Evolutionary conservation across 2,888 invertebrate genomes (phyloP).

Genomic region (Papilio demoleus): DNA sequence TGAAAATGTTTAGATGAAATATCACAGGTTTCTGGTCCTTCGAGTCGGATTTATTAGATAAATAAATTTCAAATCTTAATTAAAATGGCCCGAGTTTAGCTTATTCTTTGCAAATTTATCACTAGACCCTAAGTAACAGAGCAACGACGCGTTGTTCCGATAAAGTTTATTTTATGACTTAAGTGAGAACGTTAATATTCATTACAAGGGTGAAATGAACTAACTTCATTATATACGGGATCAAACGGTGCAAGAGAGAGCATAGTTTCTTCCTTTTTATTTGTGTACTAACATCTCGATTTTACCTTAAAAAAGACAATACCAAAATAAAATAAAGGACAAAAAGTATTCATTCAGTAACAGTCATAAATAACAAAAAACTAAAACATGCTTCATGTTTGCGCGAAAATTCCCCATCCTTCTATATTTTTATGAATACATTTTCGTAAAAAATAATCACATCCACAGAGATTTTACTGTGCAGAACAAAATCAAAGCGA

Average conservation of each 20-base stretch:
- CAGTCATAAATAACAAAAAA: background rate
- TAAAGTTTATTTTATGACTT: constrained; percentile 82
- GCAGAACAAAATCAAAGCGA: background rate
- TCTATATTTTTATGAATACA: background rate
- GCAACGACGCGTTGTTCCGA: constrained; percentile 71
- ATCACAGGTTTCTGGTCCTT: constrained; percentile 10
- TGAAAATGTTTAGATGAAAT: constrained; percentile 7
- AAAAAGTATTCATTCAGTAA: background rate
- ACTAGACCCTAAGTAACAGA: constrained; percentile 64
- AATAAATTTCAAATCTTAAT: constrained; percentile 72
- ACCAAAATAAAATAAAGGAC: background rate
- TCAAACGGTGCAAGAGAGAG: constrained; percentile 66
- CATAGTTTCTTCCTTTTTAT: constrained; percentile 53
- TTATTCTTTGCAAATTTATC: constrained; percentile 78
- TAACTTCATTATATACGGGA: constrained; percentile 80
- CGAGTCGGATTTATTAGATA: constrained; percentile 50
- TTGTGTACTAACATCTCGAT: constrained; percentile 43
- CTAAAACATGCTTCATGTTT: background rate
- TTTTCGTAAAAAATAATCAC: constrained; percentile 14
- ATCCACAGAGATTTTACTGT: constrained; percentile 33
- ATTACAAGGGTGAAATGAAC: constrained; percentile 79
- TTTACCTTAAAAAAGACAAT: background rate
- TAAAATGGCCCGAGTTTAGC: constrained; percentile 74
- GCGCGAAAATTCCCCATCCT: background rate
- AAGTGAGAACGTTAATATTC: constrained; percentile 81